A percentile compares a stretch with the other conserved stretches of the same genome.
Conservation (phyloP, 2,888 invertebrate species). For the Omphaloscelis lunosa region DNA sequence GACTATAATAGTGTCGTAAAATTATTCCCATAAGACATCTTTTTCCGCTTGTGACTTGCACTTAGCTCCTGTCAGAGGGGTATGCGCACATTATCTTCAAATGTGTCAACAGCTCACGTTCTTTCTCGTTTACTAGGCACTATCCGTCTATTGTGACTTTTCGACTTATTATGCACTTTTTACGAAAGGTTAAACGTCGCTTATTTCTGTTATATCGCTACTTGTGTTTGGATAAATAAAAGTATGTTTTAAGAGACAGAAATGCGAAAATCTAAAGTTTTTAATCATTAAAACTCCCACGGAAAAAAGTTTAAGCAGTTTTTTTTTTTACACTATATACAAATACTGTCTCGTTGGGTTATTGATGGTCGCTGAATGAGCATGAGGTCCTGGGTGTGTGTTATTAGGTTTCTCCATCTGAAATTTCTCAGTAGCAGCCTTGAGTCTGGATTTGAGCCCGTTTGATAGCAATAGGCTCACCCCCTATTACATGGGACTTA, state of each 20-base stretch:
- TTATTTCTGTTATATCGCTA: constrained; percentile 46
- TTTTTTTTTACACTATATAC: background rate
- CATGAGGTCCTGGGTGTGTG: too few species aligned
- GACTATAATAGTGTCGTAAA: background rate
- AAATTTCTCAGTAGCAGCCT: too few species aligned
- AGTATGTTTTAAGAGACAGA: background rate
- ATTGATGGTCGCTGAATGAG: too few species aligned
- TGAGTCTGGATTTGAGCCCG: too few species aligned
- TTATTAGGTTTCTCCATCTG: too few species aligned
- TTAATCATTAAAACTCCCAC: background rate
- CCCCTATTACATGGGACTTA: too few species aligned
- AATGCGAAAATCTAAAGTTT: background rate
- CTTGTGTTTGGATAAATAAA: constrained; percentile 28
- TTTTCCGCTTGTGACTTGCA: constrained; percentile 60
- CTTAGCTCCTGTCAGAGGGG: constrained; percentile 75
- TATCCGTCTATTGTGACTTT: constrained; percentile 81
- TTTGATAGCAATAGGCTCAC: too few species aligned
- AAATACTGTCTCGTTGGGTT: background rate
- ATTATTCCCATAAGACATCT: background rate
- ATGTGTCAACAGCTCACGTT: constrained; percentile 89
- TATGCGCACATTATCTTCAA: constrained; percentile 89
- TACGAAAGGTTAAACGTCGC: constrained; percentile 65
- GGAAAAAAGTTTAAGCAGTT: background rate
- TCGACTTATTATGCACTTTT: constrained; percentile 76
- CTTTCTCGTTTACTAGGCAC: constrained; percentile 83